Base-by-base conservation (phyloP, 2,113 vertebrate species). In the Vanacampus margaritifer region DNA sequence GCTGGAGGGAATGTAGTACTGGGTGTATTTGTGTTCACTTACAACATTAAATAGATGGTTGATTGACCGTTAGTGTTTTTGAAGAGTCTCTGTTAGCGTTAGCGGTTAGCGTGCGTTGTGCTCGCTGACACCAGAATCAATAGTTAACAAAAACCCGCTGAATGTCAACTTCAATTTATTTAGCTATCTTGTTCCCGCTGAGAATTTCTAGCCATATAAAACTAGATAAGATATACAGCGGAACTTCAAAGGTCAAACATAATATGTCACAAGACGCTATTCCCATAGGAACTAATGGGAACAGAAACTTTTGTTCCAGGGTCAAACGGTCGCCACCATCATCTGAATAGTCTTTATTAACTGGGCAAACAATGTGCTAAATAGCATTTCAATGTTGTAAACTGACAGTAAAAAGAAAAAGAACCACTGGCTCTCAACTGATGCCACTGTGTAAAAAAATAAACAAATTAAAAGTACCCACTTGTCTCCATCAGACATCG, bases 401-500 rank as follows among this genome's bases (percentile, higher is more conserved):
- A 39, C 37, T 39, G 37, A 39, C 8, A 39, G 5, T 32, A 32
- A 32, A 32, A 32, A 32, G 28, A 32, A 32, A n/a, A 32, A 4
- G 2, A 32, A 32, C 4, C 28, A 32, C 28, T 32, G 28, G n/a
- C n/a, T 32, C 28, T 32, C 28, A 32, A 32, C 2, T 32, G 28
- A 32, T 32, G 28, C 28, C 28, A 32, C 2, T 32, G 28, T 32
- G 2, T 32, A 32, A 32, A 2, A n/a, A 32, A 32, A 32, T 32
- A 32, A 32, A 32, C 4, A 32, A 32, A 32, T 32, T 32, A 32
- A n/a, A n/a, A 23, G 10, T 53, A 9, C 54, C 59, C 75, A 0
- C 73, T 24, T 74, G 14, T 78, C 21, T 1, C 72, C 69, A 0
- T 59, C 76, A 99, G 97, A 98, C 85, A 94, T 99, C 1, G 96